Base-by-base conservation (phyloP, 1,140 invertebrate species). In the Cydia amplana region DNA sequence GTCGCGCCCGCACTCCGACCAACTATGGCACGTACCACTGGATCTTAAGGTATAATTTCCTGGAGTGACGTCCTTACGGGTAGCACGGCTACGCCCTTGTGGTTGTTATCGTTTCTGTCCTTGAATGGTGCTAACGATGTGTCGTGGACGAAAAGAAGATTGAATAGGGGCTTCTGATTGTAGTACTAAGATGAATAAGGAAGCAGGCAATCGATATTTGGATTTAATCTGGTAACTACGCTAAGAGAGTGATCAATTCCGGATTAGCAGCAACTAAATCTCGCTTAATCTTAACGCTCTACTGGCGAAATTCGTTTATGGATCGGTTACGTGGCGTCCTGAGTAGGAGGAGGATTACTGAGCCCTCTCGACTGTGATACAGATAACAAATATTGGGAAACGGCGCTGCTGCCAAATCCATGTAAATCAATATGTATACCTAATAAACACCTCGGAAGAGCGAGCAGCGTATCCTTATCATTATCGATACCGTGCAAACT, bases 71-170 rank as follows among this genome's bases (percentile, higher is more conserved):
- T 28, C 18, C 60, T 55, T 73, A 80, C 78, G 82, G 80, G 80
- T 79, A 80, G 74, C 78, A 70, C 55, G 63, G 76, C 77, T 77
- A 78, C 75, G 77, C 81, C 82, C 82, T 87, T 83, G 83, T 84
- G 83, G 83, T 83, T 85, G 83, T 86, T 81, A 78, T 81, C 78
- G 80, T 79, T 78, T 78, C 79, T 90, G 87, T 85, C 89, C 89
- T 91, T 91, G 89, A 86, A 88, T 84, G 84, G 78, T 77, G 82
- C 80, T 87, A 88, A 87, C 83, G 83, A 87, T 80, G 82, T 84
- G 78, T 75, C 65, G 72, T 67, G 25, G 64, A 70, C 25, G 36
- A 70, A 70, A 70, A 70, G 64, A 32, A 67, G 65, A n/a, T 43
- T 70, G 16, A 36, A 70, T 18, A 70, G 32, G 14, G 25, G 64